phyloP scores from a whole-genome alignment of 2,888 invertebrate genomes.

The Callinectes sapidus region DNA sequence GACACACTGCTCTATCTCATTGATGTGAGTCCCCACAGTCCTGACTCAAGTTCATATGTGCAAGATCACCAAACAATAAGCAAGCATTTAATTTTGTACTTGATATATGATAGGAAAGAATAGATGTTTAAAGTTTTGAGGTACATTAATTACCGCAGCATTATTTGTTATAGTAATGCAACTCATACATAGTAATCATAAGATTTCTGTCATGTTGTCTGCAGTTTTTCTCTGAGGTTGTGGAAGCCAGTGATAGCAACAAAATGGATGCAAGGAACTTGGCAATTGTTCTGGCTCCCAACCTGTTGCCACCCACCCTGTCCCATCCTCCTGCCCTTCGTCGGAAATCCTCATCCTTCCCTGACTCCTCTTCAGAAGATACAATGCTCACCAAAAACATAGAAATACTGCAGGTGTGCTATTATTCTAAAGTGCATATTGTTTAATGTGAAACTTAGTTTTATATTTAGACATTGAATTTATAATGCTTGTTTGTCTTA shows the following conservation, averaged over 20 bases:
- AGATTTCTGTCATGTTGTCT: background rate
- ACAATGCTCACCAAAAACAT: conserved; percentile 66
- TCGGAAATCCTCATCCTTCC: conserved; percentile 37
- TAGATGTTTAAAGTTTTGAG: background rate
- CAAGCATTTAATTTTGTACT: background rate
- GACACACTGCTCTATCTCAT: conserved; percentile 88
- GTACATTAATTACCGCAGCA: background rate
- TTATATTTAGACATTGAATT: background rate
- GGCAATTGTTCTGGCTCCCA: conserved; percentile 90
- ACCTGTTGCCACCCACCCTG: conserved; percentile 83
- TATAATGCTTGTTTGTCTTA: background rate
- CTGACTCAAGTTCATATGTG: background rate
- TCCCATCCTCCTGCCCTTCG: conserved; percentile 14
- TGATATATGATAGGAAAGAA: background rate
- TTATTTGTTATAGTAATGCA: background rate
- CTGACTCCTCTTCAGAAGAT: conserved; percentile 54
- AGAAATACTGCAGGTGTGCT: conserved; percentile 67
- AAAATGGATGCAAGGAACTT: conserved; percentile 90
- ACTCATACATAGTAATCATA: background rate
- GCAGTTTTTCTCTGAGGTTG: conserved; percentile 50
- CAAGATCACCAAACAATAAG: background rate
- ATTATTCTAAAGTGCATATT: background rate
- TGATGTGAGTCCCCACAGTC: conserved; percentile 79
- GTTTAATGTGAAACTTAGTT: background rate
- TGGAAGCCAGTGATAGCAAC: conserved; percentile 80